Evolutionary conservation across 2,888 invertebrate species (phyloP).

Genomic region (Sepiola atlantica): DNA sequence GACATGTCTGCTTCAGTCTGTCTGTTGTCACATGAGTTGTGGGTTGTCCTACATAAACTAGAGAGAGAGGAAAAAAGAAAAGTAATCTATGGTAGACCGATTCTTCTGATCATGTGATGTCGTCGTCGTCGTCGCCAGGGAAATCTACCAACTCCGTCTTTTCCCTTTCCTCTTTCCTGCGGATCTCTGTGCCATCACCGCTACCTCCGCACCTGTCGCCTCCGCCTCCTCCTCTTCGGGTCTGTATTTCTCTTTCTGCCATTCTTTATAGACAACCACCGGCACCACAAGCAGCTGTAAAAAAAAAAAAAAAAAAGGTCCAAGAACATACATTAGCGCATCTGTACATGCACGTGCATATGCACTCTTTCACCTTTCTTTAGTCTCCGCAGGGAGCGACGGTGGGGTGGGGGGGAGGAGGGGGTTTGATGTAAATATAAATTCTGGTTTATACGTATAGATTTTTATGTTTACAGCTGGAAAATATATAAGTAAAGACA

Average conservation of each 20-base stretch:
- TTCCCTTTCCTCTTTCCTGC: neutral
- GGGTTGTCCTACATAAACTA: constrained; percentile 1
- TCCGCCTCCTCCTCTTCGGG: neutral
- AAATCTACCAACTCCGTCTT: constrained; percentile 6
- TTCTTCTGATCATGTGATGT: neutral
- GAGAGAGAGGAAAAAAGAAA: neutral
- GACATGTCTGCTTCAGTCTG: constrained; percentile 3
- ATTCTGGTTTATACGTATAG: neutral
- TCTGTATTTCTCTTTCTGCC: constrained; percentile 42
- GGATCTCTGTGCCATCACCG: neutral
- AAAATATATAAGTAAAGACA: neutral
- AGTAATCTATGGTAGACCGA: neutral
- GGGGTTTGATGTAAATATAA: neutral
- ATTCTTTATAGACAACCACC: neutral
- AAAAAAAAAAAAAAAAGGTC: neutral
- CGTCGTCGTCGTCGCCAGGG: neutral
- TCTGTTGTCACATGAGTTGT: neutral
- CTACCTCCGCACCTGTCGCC: neutral
- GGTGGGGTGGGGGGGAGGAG: no score
- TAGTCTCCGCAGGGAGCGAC: neutral
- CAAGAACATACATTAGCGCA: neutral
- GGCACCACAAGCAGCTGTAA: neutral
- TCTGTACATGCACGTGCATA: neutral
- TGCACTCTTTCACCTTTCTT: neutral
- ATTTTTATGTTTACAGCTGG: neutral